phyloP scores from a whole-genome alignment of 2,797 vertebrate species.

The Pterois miles region DNA sequence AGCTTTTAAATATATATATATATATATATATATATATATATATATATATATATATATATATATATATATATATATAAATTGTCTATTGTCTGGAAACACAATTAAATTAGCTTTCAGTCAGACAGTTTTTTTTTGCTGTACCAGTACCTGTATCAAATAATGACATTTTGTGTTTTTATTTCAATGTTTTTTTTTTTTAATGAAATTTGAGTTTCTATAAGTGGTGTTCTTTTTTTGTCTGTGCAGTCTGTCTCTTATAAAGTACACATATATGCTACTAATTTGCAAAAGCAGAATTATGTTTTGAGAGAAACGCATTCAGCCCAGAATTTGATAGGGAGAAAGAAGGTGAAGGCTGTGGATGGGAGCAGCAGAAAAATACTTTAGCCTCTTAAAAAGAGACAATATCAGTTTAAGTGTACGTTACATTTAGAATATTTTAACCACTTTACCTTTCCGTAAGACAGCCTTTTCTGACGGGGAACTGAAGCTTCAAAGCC shows the following conservation, averaged over 20 bases:
- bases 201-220: too few relatives aligned
- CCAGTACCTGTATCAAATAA: background rate
- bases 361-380: too few relatives aligned
- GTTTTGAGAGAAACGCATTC: background rate
- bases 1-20: background rate
- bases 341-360: too few relatives aligned
- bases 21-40: background rate
- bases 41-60: background rate
- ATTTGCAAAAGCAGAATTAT: background rate
- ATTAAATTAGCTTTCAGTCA: background rate
- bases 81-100: background rate
- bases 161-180: background rate
- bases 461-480: too few relatives aligned
- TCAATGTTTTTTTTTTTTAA: background rate
- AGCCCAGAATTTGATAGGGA: too few relatives aligned
- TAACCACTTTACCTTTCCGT: too few relatives aligned
- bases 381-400: too few relatives aligned
- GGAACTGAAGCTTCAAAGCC: too few relatives aligned
- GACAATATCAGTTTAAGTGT: too few relatives aligned
- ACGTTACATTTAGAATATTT: too few relatives aligned
- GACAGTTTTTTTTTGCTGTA: background rate
- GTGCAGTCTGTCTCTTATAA: background rate
- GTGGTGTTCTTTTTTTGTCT: background rate
- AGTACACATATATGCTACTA: background rate
- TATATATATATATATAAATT: background rate